Evolutionary conservation across 2,888 invertebrate species (phyloP).

Genomic region (Aleiodes leptofemur): DNA sequence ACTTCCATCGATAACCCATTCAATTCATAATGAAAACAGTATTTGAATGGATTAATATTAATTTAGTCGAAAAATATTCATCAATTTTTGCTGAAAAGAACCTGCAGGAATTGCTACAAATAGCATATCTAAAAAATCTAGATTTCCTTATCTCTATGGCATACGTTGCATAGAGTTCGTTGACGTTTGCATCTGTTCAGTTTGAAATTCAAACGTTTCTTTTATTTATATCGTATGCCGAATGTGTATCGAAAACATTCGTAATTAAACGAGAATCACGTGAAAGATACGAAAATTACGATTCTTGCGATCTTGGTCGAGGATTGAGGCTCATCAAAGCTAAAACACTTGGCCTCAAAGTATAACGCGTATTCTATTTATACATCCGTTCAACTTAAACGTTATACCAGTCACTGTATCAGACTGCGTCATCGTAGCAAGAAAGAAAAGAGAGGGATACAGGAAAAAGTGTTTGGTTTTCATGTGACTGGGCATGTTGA

Average conservation of each 20-base stretch:
- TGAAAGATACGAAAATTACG: neutral
- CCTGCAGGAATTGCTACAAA: no score
- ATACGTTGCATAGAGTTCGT: neutral
- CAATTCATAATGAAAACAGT: no score
- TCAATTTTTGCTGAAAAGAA: no score
- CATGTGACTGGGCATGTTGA: conserved; percentile 55
- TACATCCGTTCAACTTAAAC: conserved; percentile 45
- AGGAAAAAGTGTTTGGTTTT: conserved; percentile 50
- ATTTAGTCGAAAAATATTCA: no score
- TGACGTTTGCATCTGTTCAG: conserved; percentile 1
- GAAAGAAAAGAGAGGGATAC: neutral
- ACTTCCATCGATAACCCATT: no score
- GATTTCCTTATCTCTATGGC: conserved; percentile 12
- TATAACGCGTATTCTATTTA: conserved; percentile 52
- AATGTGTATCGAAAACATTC: neutral
- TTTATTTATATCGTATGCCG: neutral
- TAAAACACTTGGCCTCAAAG: conserved; percentile 26
- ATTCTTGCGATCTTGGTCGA: conserved; percentile 41
- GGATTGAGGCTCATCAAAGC: conserved; percentile 41
- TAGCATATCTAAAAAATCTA: no score
- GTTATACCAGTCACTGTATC: conserved; percentile 7
- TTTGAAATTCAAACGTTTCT: neutral
- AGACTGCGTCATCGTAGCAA: no score
- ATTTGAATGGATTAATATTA: no score
- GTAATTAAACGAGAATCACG: neutral